Percentiles rank a stretch among this genome's conserved stretches.
Evolutionary conservation across 2,888 invertebrate species (phyloP).

Genomic region (Drosophila buzzatii): DNA sequence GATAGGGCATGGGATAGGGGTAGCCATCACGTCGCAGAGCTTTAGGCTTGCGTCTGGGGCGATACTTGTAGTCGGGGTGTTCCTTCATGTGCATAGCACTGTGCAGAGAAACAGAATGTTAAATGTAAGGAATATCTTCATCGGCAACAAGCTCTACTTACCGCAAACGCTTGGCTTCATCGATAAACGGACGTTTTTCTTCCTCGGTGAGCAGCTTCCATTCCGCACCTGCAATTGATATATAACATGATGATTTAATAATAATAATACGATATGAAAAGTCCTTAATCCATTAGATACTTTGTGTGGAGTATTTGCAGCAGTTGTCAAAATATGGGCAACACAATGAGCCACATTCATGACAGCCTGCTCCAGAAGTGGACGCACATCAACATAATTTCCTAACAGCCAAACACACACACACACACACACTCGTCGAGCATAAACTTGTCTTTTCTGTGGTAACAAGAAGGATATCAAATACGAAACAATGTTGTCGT

Average conservation of each 20-base stretch:
- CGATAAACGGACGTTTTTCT: conserved; percentile 98
- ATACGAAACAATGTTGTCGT: conserved; percentile 70
- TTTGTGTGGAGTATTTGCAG: conserved; percentile 50
- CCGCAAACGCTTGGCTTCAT: conserved; percentile 96
- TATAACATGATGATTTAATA: conserved; percentile 1
- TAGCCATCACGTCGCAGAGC: conserved; percentile 95
- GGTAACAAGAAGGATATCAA: conserved; percentile 69
- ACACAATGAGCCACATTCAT: conserved; percentile 59
- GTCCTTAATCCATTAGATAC: conserved; percentile 70
- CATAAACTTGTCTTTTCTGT: conserved; percentile 63
- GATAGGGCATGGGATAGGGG: conserved; percentile 96
- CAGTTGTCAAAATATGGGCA: conserved; percentile 58
- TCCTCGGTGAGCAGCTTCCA: conserved; percentile 98
- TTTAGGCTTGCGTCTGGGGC: conserved; percentile 95
- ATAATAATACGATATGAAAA: conserved; percentile 24
- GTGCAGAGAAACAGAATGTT: conserved; percentile 36
- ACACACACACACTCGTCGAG: conserved; percentile 1
- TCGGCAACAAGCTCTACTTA: conserved; percentile 50
- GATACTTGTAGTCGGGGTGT: conserved; percentile 97
- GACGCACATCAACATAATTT: conserved; percentile 53
- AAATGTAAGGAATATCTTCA: too few relatives aligned
- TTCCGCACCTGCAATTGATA: conserved; percentile 90
- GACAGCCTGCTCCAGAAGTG: conserved; percentile 45
- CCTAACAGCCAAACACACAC: conserved; percentile 33
- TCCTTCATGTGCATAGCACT: conserved; percentile 98